These are phyloP conservation scores for Neogale vison DNA, from an alignment of 2,113 vertebrate genomes.

Conservation along the genomic window DNA sequence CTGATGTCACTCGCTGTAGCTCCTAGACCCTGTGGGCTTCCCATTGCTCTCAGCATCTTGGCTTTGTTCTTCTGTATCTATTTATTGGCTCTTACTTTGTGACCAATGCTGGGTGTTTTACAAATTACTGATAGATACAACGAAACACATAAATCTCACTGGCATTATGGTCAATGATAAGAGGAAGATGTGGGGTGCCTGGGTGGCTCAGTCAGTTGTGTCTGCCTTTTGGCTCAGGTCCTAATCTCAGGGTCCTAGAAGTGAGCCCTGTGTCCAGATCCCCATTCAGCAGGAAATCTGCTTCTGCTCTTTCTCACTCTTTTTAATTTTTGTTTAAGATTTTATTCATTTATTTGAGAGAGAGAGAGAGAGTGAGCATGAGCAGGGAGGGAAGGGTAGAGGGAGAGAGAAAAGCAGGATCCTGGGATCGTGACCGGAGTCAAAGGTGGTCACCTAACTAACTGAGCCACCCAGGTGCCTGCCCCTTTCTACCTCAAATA, in stretches of 20 bases:
- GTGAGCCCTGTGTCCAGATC: not conserved
- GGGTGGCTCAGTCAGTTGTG: not conserved
- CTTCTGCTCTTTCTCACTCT: no score
- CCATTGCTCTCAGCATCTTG: not conserved
- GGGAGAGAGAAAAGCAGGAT: no score
- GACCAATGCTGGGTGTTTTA: not conserved
- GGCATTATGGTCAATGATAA: not conserved
- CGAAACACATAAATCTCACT: not conserved
- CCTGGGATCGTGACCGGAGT: no score
- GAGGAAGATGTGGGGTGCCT: not conserved
- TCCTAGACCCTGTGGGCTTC: not conserved
- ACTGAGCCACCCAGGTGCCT: no score
- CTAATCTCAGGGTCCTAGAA: not conserved
- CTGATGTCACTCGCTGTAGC: not conserved
- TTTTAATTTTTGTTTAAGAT: no score
- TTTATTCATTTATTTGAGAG: no score
- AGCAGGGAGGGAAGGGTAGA: no score
- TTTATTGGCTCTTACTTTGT: not conserved
- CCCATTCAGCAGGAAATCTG: no score
- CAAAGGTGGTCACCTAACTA: no score
- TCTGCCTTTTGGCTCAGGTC: not conserved
- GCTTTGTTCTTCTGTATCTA: not conserved
- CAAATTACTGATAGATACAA: not conserved
- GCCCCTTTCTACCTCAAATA: no score
- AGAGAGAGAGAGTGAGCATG: no score